A percentile compares a stretch with the other conserved stretches of the same genome.
Conservation (phyloP, 2,113 vertebrate genomes). For the Ictalurus punctatus region DNA sequence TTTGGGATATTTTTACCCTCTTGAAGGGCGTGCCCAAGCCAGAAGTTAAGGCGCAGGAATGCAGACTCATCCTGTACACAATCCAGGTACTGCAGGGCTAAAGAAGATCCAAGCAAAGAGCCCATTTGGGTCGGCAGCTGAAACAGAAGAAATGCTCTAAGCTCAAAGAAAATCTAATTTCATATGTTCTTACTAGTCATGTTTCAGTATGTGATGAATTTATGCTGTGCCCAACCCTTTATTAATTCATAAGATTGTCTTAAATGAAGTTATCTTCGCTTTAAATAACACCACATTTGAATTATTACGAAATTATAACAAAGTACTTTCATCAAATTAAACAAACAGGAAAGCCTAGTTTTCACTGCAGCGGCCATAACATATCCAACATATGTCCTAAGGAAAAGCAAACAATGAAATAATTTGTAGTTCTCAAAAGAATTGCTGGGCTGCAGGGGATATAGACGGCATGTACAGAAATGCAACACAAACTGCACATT, state of each 20-base stretch:
- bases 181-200: background rate
- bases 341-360: background rate
- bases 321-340: background rate
- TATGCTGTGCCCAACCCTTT: background rate
- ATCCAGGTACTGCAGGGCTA: slow-evolving; percentile 88
- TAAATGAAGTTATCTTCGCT: background rate
- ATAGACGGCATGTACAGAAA: background rate
- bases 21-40: slow-evolving; percentile 85
- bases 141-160: slow-evolving; percentile 33
- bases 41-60: slow-evolving; percentile 86
- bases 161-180: slow-evolving; percentile 22
- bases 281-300: background rate
- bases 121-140: slow-evolving; percentile 94
- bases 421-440: background rate
- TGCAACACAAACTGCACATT: background rate
- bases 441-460: background rate
- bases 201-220: background rate
- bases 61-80: slow-evolving; percentile 85
- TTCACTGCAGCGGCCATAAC: background rate
- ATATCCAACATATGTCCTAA: background rate
- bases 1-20: slow-evolving; percentile 76
- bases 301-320: background rate
- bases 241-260: background rate
- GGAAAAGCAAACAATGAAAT: background rate
- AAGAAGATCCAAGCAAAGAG: slow-evolving; percentile 81